A percentile compares a stretch with the other conserved stretches of the same genome.
Conservation (phyloP, 2,888 invertebrate genomes). For the Drosophila hamatofila region DNA sequence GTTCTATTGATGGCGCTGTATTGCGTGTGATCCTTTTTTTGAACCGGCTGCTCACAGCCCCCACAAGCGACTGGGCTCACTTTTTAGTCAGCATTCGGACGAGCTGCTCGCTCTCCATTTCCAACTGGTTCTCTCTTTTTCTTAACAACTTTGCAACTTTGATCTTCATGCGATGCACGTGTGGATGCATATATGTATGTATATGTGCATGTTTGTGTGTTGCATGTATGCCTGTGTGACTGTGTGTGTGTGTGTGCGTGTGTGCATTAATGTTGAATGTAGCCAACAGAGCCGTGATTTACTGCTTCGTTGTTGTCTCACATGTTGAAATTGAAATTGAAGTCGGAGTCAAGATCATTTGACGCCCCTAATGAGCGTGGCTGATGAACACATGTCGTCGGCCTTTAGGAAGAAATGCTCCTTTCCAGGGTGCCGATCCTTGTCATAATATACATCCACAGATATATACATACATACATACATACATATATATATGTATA, state of each 20-base stretch:
- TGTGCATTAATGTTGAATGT: conserved; percentile 24
- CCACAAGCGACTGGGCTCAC: conserved; percentile 54
- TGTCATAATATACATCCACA: conserved; percentile 30
- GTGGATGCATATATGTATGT: conserved; percentile 27
- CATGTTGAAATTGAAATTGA: conserved; percentile 48
- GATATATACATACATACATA: neutral
- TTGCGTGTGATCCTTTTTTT: conserved; percentile 40
- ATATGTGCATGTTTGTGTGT: no score
- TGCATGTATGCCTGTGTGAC: neutral
- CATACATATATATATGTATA: neutral
- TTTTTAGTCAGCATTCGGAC: conserved; percentile 23
- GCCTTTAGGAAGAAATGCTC: conserved; percentile 41
- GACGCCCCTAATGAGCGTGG: conserved; percentile 60
- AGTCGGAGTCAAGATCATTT: conserved; percentile 43
- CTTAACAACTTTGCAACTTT: conserved; percentile 41
- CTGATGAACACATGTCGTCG: conserved; percentile 66
- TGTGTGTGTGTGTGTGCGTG: neutral
- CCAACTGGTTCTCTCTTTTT: conserved; percentile 64
- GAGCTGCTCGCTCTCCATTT: conserved; percentile 33
- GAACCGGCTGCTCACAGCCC: conserved; percentile 56
- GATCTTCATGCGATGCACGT: conserved; percentile 65
- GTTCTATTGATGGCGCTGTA: neutral
- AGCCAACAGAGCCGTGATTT: conserved; percentile 55
- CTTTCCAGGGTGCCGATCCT: conserved; percentile 57
- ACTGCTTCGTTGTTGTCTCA: conserved; percentile 44